Evolutionary conservation across 2,113 vertebrate species (phyloP), one percentile per base, ranked within the genome.

Genomic region (Sinocyclocheilus anophthalmus): DNA sequence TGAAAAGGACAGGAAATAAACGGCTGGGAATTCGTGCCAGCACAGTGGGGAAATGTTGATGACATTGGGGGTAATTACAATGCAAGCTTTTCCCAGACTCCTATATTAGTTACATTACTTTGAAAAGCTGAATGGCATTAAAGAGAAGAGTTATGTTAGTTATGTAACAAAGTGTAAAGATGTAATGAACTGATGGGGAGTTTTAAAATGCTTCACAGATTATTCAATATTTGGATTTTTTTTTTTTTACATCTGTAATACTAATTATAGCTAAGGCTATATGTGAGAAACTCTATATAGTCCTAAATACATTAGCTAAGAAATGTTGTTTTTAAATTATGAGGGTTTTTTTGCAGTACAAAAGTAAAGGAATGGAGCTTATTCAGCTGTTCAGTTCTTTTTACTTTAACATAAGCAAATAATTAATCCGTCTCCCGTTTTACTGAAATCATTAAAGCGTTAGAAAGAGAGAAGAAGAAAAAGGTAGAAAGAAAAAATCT

Each of bases 1-100:
- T 48, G 92, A 93, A 95, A 92, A 94, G 95, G 93, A 95, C 94
- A 95, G 94, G 94, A 88, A 89, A 93, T 93, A 90, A 91, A 95
- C 93, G 92, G 81, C 88, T 86, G 81, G 92, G 89, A 86, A 87
- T 88, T 92, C 89, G 89, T 95, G 95, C 95, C 95, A 95, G 92
- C 92, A 91, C 83, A 26, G 82, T 77, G 75, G 85, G 88, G 86
- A 87, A 88, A 89, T 63, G 86, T 79, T 88, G 79, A 89, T 86
- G 90, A 86, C 86, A 85, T 86, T 81, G 85, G 85, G 87, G 76
- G 76, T 67, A 55, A 87, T 83, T 88, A 88, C 73, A 24, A 84
- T 88, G 55, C 84, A 87, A 80, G 72, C 82, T 65, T 82, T 85
- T 89, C 84, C 81, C 84, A 88, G 80, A 84, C 24, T 79, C 26